Base-by-base conservation (phyloP, 2,888 invertebrate species). In the Zaprionus bogoriensis region DNA sequence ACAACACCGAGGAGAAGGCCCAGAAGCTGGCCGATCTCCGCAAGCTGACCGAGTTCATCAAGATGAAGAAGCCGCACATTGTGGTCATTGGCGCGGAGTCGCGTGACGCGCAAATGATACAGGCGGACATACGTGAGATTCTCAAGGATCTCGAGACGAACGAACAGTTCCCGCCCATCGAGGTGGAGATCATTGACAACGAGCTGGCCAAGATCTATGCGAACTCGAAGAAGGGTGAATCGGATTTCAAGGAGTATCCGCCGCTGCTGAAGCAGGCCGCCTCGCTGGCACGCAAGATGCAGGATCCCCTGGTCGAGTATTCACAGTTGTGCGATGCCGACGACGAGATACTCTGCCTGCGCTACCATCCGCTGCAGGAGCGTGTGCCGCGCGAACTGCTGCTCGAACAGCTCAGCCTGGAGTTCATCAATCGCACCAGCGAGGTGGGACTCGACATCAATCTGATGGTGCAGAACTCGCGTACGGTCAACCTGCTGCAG, bases 391-490 rank as follows among this genome's bases (percentile, higher is more conserved):
- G 97, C 87, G 98, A 99, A 58, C 96, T 97, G 50, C 92, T 99
- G 41, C 90, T 97, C 2, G 96, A 97, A 82, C 95, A 95, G 30
- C 92, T 99, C 4, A 95, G 96, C 69, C 91, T 97, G 53, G 98
- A 99, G 92, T 96, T 96, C 87, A 96, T 99, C 1, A 99, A 98
- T 89, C 93, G 98, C 52, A 97, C 98, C 0, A 99, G 99, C 89
- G 99, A 99, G 92, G 99, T 99, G 0, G 99, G 99, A 5, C 98
- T 99, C 0, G 99, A 99, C 87, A 95, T 99, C 7, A 99, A 99
- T 89, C 93, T 96, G 84, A 97, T 98, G 0, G 96, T 99, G 0
- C 94, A 97, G 65, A 96, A 96, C 61, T 94, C 96, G 0, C 95
- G 99, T 80, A 96, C 97, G 0, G 94, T 96, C 0, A 95, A 97